A percentile compares a stretch with the other conserved stretches of the same genome.
Conservation (phyloP, 2,113 vertebrate species). For the Elaphurus davidianus region DNA sequence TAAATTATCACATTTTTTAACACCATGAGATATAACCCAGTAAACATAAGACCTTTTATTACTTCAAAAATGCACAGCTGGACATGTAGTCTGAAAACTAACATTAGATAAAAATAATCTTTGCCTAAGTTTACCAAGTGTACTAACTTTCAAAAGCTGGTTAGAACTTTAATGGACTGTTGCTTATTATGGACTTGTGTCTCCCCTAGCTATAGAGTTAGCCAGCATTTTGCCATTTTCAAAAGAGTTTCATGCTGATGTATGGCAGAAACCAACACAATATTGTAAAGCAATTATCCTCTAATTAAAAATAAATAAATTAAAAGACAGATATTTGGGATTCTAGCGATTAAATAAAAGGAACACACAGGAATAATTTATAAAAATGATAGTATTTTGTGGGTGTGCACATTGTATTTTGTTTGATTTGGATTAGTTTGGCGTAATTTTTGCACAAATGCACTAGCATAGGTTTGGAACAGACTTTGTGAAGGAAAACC, state of each 20-base stretch:
- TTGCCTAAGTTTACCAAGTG: not conserved
- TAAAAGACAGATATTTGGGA: not conserved
- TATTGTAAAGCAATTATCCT: not conserved
- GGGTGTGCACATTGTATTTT: not conserved
- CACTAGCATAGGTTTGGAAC: not conserved
- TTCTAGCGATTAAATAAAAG: not conserved
- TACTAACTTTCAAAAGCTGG: not conserved
- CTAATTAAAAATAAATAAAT: not conserved
- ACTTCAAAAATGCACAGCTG: not conserved
- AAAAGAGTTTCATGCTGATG: not conserved
- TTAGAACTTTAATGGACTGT: not conserved
- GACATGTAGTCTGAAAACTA: not conserved
- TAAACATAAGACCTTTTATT: not conserved
- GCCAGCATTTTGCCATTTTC: not conserved
- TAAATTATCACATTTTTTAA: not conserved
- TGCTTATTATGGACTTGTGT: not conserved
- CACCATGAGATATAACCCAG: not conserved
- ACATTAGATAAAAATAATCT: not conserved
- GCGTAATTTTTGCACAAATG: not conserved
- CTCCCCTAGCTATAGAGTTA: slow-evolving; percentile 23
- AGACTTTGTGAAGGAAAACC: not conserved
- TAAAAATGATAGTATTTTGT: not conserved
- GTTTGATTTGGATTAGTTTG: not conserved
- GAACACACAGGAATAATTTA: not conserved
- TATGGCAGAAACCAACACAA: not conserved